phyloP scores from a whole-genome alignment of 1,140 invertebrate genomes.

The Camponotus floridanus region DNA sequence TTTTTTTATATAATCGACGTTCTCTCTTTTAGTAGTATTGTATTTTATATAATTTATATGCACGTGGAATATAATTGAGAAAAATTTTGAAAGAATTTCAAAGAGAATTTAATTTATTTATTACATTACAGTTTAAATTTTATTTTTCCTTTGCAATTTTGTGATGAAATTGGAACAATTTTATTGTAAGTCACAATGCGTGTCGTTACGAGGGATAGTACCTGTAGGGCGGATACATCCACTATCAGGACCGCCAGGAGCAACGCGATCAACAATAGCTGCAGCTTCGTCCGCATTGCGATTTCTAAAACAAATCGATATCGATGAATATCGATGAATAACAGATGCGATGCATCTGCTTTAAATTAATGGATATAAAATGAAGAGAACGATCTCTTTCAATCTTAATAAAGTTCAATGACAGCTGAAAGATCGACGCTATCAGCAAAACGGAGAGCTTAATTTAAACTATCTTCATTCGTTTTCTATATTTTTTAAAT shows the following conservation, averaged over 20 bases:
- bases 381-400: background rate
- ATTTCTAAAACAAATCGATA: constrained; percentile 71
- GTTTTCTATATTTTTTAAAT: background rate
- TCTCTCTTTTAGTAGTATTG: background rate
- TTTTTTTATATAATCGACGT: background rate
- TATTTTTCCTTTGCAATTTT: background rate
- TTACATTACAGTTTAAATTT: background rate
- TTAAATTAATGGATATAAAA: constrained; percentile 27
- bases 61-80: too few species aligned
- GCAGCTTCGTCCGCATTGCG: constrained; percentile 77
- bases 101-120: background rate
- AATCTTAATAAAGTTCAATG: constrained; percentile 24
- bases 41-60: background rate
- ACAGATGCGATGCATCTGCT: background rate
- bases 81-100: background rate
- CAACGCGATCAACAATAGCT: constrained; percentile 72
- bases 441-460: background rate
- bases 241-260: constrained; percentile 73
- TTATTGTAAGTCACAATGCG: background rate
- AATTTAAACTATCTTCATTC: constrained; percentile 14
- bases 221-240: constrained; percentile 75
- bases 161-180: background rate
- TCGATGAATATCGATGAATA: constrained; percentile 37
- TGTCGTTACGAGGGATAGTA: constrained; percentile 50
- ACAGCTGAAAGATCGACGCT: background rate